phyloP scores from a whole-genome alignment of 2,888 invertebrate species.

The Ormyrus rosae region DNA sequence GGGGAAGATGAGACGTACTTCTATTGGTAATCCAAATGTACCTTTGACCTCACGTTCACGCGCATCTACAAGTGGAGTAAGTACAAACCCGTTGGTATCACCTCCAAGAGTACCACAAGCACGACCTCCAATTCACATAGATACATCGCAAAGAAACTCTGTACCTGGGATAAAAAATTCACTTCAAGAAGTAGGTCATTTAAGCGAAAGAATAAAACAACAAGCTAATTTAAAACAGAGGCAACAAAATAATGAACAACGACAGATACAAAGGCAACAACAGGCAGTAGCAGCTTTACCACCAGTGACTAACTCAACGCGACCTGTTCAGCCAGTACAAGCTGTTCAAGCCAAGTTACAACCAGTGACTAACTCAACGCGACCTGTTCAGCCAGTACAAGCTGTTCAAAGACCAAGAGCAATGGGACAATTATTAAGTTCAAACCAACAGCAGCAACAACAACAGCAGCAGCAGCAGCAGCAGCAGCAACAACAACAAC shows the following conservation, averaged over 20 bases:
- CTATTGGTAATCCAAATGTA: slow-evolving; percentile 57
- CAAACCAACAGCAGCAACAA: slow-evolving; percentile 68
- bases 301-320: slow-evolving; percentile 9
- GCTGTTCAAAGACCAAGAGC: slow-evolving; percentile 35
- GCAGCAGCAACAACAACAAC: slow-evolving; percentile 62
- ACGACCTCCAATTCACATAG: slow-evolving; percentile 55
- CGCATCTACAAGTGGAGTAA: slow-evolving; percentile 57
- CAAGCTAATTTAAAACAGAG: slow-evolving; percentile 65
- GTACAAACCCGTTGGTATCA: slow-evolving; percentile 53
- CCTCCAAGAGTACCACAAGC: slow-evolving; percentile 58
- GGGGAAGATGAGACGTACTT: slow-evolving; percentile 60
- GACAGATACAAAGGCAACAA: slow-evolving; percentile 62
- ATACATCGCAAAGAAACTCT: slow-evolving; percentile 54
- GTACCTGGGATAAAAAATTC: slow-evolving; percentile 58
- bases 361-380: slow-evolving; percentile 9
- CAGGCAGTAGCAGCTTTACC: slow-evolving; percentile 61
- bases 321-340: slow-evolving; percentile 39
- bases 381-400: slow-evolving; percentile 36
- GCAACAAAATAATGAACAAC: slow-evolving; percentile 54
- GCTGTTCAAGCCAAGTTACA: too few species aligned
- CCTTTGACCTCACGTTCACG: slow-evolving; percentile 59
- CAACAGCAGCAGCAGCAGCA: slow-evolving; percentile 64
- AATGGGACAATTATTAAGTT: slow-evolving; percentile 46
- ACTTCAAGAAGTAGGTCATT: slow-evolving; percentile 64
- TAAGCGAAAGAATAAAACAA: slow-evolving; percentile 68